phyloP scores from a whole-genome alignment of 2,888 invertebrate species.

The Nemurella pictetii region DNA sequence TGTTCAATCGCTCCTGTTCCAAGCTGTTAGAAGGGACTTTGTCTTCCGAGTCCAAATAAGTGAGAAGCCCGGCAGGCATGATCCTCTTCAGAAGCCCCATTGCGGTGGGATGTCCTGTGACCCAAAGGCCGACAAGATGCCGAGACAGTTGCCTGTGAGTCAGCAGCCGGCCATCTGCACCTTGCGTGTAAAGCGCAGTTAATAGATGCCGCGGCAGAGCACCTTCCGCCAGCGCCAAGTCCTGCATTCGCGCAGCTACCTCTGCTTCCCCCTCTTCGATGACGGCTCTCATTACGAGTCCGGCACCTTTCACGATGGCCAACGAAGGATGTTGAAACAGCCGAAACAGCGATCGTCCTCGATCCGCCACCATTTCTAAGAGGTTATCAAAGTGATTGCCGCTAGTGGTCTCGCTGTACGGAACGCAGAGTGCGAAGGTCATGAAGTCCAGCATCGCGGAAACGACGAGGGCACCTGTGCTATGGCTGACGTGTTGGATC shows the following conservation, averaged over 20 bases:
- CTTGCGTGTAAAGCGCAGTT: slow-evolving; percentile 83
- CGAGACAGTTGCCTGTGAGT: slow-evolving; percentile 90
- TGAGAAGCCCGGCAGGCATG: slow-evolving; percentile 71
- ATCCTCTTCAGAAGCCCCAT: slow-evolving; percentile 83
- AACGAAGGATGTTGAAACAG: slow-evolving; percentile 96
- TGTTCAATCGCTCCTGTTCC: slow-evolving; percentile 71
- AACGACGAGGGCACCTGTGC: slow-evolving; percentile 93
- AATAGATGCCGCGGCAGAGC: slow-evolving; percentile 91
- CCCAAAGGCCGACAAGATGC: slow-evolving; percentile 94
- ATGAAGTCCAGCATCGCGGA: slow-evolving; percentile 98
- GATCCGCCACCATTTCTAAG: slow-evolving; percentile 89
- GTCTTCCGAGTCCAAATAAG: slow-evolving; percentile 86
- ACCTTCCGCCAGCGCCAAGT: slow-evolving; percentile 93
- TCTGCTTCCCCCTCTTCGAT: slow-evolving; percentile 96
- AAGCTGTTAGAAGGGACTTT: slow-evolving; percentile 74
- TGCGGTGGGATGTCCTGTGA: slow-evolving; percentile 90
- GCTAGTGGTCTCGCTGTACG: slow-evolving; percentile 98
- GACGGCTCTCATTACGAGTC: slow-evolving; percentile 93
- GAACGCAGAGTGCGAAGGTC: slow-evolving; percentile 96
- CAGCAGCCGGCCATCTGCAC: slow-evolving; percentile 77
- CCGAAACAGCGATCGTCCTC: slow-evolving; percentile 88
- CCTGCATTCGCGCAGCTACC: slow-evolving; percentile 92
- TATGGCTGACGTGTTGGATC: slow-evolving; percentile 86
- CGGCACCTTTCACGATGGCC: slow-evolving; percentile 98
- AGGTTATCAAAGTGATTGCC: slow-evolving; percentile 93